Percentiles rank a stretch among this genome's conserved stretches.
Evolutionary conservation across 2,113 vertebrate genomes (phyloP).

Genomic region (Enhydra lutris): DNA sequence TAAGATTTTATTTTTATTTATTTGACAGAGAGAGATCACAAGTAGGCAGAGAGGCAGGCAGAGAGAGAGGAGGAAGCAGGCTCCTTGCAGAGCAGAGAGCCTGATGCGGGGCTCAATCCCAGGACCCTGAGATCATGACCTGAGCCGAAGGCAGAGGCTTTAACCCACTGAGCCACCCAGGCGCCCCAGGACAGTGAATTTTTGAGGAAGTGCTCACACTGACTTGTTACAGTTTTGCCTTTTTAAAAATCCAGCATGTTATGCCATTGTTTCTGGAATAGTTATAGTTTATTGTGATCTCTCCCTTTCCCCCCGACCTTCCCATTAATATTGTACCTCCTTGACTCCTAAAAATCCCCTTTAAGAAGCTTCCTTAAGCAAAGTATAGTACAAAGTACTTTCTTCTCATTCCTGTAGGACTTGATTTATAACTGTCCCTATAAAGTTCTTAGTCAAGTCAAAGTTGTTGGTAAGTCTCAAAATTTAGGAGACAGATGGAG

Average conservation of each 20-base stretch:
- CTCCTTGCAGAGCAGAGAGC: too few relatives aligned
- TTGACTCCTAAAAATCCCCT: background rate
- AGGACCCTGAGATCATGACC: too few relatives aligned
- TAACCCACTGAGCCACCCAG: too few relatives aligned
- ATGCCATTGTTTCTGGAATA: conserved; percentile 50
- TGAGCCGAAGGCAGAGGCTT: too few relatives aligned
- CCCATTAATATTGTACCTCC: conserved; percentile 12
- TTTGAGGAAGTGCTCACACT: background rate
- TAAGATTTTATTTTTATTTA: too few relatives aligned
- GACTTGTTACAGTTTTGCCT: background rate
- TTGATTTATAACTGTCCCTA: background rate
- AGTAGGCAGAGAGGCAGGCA: too few relatives aligned
- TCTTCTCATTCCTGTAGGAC: background rate
- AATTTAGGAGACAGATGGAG: background rate
- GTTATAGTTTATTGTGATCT: conserved; percentile 39
- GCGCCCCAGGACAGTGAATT: conserved; percentile 36
- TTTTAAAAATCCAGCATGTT: conserved; percentile 43
- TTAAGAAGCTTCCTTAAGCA: background rate
- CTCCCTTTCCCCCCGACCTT: background rate
- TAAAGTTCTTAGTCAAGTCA: background rate
- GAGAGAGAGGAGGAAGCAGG: too few relatives aligned
- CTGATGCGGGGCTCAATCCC: too few relatives aligned
- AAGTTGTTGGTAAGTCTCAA: background rate
- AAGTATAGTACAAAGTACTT: background rate
- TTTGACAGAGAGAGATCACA: too few relatives aligned